Evolutionary conservation across 1,140 invertebrate species (phyloP), one percentile per base, ranked within the genome.

Genomic region (Dolichoris vasculosae): DNA sequence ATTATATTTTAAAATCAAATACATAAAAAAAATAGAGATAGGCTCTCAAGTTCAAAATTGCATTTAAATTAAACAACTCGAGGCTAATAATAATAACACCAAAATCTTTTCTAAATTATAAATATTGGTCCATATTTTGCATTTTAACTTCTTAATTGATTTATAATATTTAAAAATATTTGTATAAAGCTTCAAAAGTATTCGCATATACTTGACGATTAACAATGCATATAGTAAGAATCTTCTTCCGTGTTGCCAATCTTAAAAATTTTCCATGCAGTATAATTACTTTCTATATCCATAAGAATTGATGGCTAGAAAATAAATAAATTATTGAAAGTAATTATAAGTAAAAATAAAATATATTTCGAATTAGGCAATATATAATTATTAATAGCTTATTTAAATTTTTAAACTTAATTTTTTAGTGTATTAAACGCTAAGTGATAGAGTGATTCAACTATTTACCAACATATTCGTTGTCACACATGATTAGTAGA

Each of bases 291-390:
- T 75, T n/a, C 95, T 96, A 90, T 96, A 96, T 46, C 96, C 96
- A 88, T 96, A 97, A 0, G 95, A 95, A 90, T 96, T 96, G 90
- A 97, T 96, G 38, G 95, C 96, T 96, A 94, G 87, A 95, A 95
- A 87, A 90, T 91, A 90, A 91, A 86, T 88, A 43, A 83, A 86
- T 67, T n/a, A n/a, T 26, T 26, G 13, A 1, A 59, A 59, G 2
- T 51, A 7, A 26, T 59, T 26, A 13, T 23, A 1, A 26, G 20
- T 3, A 26, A 59, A 59, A 59, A 59, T 59, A 2, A 26, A 59
- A 26, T 4, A 59, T 26, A 59, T 59, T 26, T 59, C 23, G 23
- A 59, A 26, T 59, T 26, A 26, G 23, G 26, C 1, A 51, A 46
- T 51, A 15, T 3, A 6, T 26, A 2, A 23, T 73, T 69, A n/a